Evolutionary conservation across 2,113 vertebrate genomes (phyloP).

Genomic region (Colossoma macropomum): DNA sequence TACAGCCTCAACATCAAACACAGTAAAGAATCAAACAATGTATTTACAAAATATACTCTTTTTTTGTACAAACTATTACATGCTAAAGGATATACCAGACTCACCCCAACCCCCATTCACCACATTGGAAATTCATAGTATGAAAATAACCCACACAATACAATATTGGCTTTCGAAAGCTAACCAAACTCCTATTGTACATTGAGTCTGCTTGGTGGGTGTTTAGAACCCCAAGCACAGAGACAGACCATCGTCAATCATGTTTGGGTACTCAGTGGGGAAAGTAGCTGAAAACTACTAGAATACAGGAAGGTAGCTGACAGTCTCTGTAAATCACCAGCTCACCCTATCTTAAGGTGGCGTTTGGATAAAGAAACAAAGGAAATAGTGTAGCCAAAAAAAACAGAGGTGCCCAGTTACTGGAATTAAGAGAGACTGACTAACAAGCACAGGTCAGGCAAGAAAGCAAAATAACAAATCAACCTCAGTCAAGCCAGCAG

Average conservation of each 20-base stretch:
- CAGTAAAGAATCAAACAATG: conserved; percentile 67
- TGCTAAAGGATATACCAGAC: conserved; percentile 64
- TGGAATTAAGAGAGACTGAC: not conserved
- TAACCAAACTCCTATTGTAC: conserved; percentile 45
- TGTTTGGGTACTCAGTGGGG: conserved; percentile 20
- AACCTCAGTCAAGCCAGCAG: not conserved
- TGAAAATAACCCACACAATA: conserved; percentile 58
- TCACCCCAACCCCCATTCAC: conserved; percentile 49
- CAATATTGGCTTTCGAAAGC: conserved; percentile 47
- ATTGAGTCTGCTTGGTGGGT: conserved; percentile 29
- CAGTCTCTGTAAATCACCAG: not conserved
- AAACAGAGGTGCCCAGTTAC: not conserved
- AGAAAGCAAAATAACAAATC: not conserved
- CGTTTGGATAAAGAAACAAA: not conserved
- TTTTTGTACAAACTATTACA: conserved; percentile 68
- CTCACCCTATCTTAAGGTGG: not conserved
- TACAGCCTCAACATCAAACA: conserved; percentile 66
- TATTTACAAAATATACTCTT: conserved; percentile 69
- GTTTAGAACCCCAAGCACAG: conserved; percentile 35
- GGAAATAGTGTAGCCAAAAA: too few relatives aligned
- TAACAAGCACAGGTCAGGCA: not conserved
- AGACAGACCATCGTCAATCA: conserved; percentile 40
- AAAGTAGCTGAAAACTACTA: not conserved
- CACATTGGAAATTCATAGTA: conserved; percentile 57
- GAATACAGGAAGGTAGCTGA: conserved; percentile 21